A percentile compares a stretch with the other conserved stretches of the same genome.
phyloP scores from a whole-genome alignment of 2,797 vertebrate species.

The Prunella strophiata region DNA sequence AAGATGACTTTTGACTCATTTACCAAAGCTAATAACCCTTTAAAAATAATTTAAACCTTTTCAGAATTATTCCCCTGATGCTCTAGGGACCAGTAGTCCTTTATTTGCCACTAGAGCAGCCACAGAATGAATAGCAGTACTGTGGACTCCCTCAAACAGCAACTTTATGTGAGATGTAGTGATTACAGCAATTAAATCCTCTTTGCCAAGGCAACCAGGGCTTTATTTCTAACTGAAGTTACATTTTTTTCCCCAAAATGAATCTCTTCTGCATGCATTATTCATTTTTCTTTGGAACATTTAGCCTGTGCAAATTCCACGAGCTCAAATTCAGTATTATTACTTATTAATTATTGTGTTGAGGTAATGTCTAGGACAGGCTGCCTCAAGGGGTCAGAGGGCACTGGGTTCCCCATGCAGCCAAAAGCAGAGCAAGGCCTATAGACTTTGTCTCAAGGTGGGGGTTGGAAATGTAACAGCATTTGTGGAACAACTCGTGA shows the following conservation, averaged over 20 bases:
- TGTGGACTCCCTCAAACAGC: conserved; percentile 51
- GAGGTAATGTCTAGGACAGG: conserved; percentile 1
- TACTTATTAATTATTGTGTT: conserved; percentile 46
- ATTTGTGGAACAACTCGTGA: background rate
- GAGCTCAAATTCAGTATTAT: conserved; percentile 9
- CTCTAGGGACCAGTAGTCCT: conserved; percentile 34
- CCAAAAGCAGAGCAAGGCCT: background rate
- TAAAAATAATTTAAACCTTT: conserved; percentile 41
- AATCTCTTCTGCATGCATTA: conserved; percentile 49
- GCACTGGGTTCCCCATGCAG: background rate
- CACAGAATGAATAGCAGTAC: conserved; percentile 29
- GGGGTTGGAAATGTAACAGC: background rate
- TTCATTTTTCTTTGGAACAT: conserved; percentile 55
- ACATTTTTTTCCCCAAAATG: background rate
- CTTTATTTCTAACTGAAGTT: conserved; percentile 54
- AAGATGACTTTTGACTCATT: conserved; percentile 53
- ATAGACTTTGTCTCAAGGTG: background rate
- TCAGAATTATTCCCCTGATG: background rate
- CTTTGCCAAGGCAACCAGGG: conserved; percentile 59
- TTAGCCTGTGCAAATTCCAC: background rate
- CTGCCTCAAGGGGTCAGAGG: background rate
- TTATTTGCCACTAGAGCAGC: conserved; percentile 34
- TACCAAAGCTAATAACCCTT: conserved; percentile 58
- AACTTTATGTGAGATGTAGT: conserved; percentile 53
- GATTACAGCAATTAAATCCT: conserved; percentile 59